Percentiles rank a stretch among this genome's conserved stretches.
phyloP scores from a whole-genome alignment of 1,140 invertebrate genomes.

The Paraescarpia echinospica region DNA sequence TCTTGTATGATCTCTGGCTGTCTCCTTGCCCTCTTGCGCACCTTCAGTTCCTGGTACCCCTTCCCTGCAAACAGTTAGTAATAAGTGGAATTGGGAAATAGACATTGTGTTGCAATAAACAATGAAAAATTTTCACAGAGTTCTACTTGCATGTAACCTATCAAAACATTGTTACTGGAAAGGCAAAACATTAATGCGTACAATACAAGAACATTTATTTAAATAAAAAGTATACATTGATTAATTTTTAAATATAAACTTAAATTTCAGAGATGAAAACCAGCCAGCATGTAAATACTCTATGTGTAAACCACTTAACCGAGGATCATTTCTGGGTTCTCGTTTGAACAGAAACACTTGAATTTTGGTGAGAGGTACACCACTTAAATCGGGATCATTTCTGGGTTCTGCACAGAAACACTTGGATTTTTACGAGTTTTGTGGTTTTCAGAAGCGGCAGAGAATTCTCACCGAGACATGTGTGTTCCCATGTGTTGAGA shows the following conservation, averaged over 20 bases:
- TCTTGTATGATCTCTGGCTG: conserved; percentile 52
- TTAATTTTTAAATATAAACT: not conserved
- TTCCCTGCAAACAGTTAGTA: conserved; percentile 40
- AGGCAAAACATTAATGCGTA: too few relatives aligned
- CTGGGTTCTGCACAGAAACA: not conserved
- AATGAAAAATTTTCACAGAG: not conserved
- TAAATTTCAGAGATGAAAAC: not conserved
- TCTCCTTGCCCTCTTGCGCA: conserved; percentile 48
- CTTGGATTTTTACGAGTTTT: not conserved
- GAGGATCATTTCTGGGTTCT: not conserved
- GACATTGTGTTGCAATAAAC: not conserved
- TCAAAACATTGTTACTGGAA: too few relatives aligned
- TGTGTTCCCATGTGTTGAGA: conserved; percentile 52
- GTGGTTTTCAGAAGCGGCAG: not conserved
- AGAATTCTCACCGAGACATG: conserved; percentile 42
- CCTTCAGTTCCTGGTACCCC: conserved; percentile 50
- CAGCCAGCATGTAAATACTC: too few relatives aligned
- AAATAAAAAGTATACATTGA: too few relatives aligned
- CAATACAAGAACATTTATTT: too few relatives aligned
- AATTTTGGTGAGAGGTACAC: not conserved
- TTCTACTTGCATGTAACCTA: not conserved
- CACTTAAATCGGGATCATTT: not conserved
- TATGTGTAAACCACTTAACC: too few relatives aligned
- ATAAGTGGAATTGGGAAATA: not conserved
- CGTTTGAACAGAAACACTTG: not conserved